phyloP scores from a whole-genome alignment of 2,888 invertebrate species.

The Monochamus alternatus region DNA sequence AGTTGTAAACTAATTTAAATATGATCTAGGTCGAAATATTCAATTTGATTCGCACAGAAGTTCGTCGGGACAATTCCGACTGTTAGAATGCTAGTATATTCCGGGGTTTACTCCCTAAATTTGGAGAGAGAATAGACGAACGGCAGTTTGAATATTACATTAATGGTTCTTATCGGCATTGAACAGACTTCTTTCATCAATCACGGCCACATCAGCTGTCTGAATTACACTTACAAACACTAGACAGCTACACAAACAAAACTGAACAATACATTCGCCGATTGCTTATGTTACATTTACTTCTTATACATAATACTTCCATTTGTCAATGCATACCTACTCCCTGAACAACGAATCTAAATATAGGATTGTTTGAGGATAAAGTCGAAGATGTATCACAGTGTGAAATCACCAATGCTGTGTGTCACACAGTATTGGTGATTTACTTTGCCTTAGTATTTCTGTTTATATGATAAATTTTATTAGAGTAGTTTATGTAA shows the following conservation, averaged over 20 bases:
- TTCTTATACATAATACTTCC: constrained; percentile 32
- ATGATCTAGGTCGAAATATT: constrained; percentile 57
- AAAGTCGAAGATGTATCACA: not conserved
- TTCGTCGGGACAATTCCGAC: constrained; percentile 51
- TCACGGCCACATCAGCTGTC: constrained; percentile 60
- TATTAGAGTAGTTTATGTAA: too few species aligned
- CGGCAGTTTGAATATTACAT: constrained; percentile 59
- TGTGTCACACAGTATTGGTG: not conserved
- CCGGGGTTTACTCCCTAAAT: constrained; percentile 39
- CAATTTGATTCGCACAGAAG: constrained; percentile 57
- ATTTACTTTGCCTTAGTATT: too few species aligned
- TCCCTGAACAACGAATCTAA: constrained; percentile 4
- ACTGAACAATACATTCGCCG: constrained; percentile 43
- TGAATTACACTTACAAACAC: constrained; percentile 49
- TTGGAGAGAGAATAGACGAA: constrained; percentile 25
- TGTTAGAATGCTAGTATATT: constrained; percentile 41
- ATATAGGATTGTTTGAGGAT: not conserved
- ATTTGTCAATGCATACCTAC: constrained; percentile 23
- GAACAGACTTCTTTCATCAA: constrained; percentile 66
- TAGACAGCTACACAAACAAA: constrained; percentile 59
- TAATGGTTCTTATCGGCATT: constrained; percentile 60
- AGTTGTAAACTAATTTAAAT: constrained; percentile 50
- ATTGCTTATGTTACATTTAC: constrained; percentile 27
- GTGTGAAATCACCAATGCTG: too few species aligned
- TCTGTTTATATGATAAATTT: too few species aligned